Evolutionary conservation across 2,797 vertebrate genomes (phyloP).

Genomic region (Paratrypauchen microcephalus): DNA sequence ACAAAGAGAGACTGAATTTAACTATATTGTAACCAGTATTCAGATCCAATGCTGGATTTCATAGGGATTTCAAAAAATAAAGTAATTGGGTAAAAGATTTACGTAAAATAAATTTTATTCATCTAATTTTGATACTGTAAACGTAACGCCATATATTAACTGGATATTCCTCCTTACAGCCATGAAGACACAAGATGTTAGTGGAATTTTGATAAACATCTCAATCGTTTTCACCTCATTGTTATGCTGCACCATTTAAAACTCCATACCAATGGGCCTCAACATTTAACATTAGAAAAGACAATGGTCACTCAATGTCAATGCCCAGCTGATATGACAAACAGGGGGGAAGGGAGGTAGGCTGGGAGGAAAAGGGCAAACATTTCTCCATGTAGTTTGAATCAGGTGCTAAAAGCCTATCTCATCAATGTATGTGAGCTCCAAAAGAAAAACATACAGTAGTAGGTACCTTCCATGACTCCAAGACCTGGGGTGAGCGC

Average conservation of each 20-base stretch:
- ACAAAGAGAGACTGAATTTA: constrained; percentile 38
- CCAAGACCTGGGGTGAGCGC: constrained; percentile 27
- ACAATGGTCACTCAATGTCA: constrained; percentile 34
- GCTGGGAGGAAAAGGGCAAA: constrained; percentile 55
- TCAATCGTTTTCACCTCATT: constrained; percentile 36
- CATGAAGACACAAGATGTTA: constrained; percentile 24
- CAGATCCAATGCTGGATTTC: constrained; percentile 1
- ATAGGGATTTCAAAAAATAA: neutral
- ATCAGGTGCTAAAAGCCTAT: constrained; percentile 71
- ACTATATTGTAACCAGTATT: constrained; percentile 20
- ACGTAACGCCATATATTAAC: neutral
- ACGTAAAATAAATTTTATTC: neutral
- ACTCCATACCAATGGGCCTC: constrained; percentile 22
- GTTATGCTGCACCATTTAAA: constrained; percentile 33
- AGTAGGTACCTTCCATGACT: constrained; percentile 71
- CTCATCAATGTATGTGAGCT: constrained; percentile 59
- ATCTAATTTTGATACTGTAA: too few species aligned
- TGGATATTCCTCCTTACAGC: neutral
- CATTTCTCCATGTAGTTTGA: constrained; percentile 60
- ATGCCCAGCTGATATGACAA: constrained; percentile 43
- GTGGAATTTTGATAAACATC: constrained; percentile 32
- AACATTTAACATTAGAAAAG: constrained; percentile 69
- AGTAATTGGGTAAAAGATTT: neutral
- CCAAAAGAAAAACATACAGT: constrained; percentile 41
- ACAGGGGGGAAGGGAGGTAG: constrained; percentile 40